phyloP scores from a whole-genome alignment of 2,113 vertebrate species.

The Ammospiza nelsoni region DNA sequence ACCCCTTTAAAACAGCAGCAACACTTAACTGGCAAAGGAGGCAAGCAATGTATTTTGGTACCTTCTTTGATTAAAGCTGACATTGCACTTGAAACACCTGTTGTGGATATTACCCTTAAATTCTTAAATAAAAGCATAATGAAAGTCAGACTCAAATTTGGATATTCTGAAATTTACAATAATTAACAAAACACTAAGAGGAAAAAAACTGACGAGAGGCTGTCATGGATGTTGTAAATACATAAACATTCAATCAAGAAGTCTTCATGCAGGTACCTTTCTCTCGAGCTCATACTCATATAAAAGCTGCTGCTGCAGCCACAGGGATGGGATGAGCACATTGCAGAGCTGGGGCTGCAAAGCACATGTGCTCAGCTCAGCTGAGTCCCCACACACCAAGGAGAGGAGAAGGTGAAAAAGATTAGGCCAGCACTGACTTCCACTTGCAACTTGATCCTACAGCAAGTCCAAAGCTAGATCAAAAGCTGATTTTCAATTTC shows the following conservation, averaged over 20 bases:
- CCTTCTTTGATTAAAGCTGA: neutral
- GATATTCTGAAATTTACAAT: neutral
- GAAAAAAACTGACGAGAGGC: neutral
- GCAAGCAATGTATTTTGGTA: neutral
- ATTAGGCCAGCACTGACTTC: neutral
- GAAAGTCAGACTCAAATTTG: neutral
- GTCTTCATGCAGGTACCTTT: neutral
- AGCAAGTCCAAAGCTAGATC: neutral
- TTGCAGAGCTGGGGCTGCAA: neutral
- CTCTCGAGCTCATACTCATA: neutral
- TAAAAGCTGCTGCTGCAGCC: neutral
- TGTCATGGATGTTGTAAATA: neutral
- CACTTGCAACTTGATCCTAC: neutral
- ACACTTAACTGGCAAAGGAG: neutral
- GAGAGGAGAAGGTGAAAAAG: neutral
- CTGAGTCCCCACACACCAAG: neutral
- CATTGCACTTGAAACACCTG: neutral
- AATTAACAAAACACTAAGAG: neutral
- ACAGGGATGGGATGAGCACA: fast-evolving
- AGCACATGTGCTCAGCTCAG: neutral
- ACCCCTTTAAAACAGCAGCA: neutral
- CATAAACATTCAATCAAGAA: neutral
- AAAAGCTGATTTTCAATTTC: neutral
- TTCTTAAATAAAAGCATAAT: neutral
- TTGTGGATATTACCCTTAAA: neutral